Conservation (phyloP, 2,113 vertebrate genomes). For the Paramisgurnus dabryanus region DNA sequence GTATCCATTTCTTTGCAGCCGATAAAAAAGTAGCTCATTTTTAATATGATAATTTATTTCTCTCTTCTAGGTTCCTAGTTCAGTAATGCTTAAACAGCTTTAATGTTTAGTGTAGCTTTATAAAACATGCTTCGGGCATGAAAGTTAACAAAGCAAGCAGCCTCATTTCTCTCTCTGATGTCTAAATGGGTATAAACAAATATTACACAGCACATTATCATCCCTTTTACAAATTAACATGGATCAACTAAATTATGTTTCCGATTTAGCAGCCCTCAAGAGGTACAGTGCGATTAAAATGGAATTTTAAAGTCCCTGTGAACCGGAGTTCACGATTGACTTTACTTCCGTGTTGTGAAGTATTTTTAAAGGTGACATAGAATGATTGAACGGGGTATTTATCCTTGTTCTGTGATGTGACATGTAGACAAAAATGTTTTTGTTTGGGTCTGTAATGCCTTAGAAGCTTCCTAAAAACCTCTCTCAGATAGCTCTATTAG, state of each 20-base stretch:
- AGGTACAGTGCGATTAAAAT: background rate
- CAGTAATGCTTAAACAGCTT: constrained; percentile 43
- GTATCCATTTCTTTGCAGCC: constrained; percentile 47
- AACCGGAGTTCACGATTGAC: too few relatives aligned
- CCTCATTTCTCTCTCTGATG: constrained; percentile 13
- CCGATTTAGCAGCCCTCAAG: constrained; percentile 1
- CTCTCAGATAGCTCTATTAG: too few relatives aligned
- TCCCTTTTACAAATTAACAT: constrained; percentile 28
- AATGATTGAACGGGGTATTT: too few relatives aligned
- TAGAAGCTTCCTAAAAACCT: too few relatives aligned
- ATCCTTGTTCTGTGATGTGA: too few relatives aligned
- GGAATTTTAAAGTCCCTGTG: background rate
- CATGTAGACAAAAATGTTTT: too few relatives aligned
- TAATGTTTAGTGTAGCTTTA: constrained; percentile 22
- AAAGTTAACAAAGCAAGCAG: constrained; percentile 43
- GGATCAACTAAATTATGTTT: constrained; percentile 10
- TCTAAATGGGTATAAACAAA: constrained; percentile 32
- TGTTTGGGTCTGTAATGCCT: too few relatives aligned
- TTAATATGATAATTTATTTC: constrained; percentile 48
- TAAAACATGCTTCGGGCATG: constrained; percentile 19
- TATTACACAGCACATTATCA: constrained; percentile 38
- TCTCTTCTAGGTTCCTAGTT: constrained; percentile 27
- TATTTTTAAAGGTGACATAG: too few relatives aligned
- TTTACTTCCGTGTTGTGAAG: too few relatives aligned
- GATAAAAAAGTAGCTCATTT: constrained; percentile 51